These are phyloP conservation scores for Catharus ustulatus DNA, from an alignment of 2,797 vertebrate species.

Conservation along the genomic window DNA sequence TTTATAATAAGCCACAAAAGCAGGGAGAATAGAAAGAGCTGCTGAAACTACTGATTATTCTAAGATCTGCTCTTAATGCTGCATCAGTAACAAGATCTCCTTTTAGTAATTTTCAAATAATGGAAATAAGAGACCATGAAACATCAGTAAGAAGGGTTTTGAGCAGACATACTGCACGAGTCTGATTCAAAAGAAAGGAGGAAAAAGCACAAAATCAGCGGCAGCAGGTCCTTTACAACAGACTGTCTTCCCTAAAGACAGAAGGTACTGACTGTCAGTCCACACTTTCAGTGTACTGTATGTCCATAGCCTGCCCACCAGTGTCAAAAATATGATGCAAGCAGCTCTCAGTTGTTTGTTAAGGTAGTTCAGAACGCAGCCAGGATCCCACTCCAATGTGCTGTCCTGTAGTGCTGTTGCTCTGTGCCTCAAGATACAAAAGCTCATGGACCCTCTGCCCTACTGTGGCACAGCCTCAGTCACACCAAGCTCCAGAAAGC, in stretches of 20 bases:
- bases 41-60: slow-evolving; percentile 48
- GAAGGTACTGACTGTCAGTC: background rate
- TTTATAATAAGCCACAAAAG: slow-evolving; percentile 58
- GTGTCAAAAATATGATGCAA: background rate
- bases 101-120: slow-evolving; percentile 53
- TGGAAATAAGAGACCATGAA: slow-evolving; percentile 21
- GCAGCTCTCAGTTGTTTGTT: background rate
- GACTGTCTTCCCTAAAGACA: slow-evolving; percentile 1
- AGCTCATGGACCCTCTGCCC: background rate
- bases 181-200: background rate
- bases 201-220: background rate
- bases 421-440: accelerated
- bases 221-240: background rate
- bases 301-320: background rate
- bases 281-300: background rate
- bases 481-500: background rate
- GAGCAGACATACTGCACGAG: background rate
- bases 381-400: background rate
- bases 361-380: background rate
- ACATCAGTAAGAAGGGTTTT: slow-evolving; percentile 1
- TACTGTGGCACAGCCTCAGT: background rate
- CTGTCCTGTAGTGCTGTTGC: background rate
- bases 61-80: slow-evolving; percentile 28
- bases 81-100: slow-evolving; percentile 20
- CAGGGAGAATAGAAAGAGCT: slow-evolving; percentile 47